Conservation (phyloP, 2,888 invertebrate genomes). For the Polylopha cassiicola region DNA sequence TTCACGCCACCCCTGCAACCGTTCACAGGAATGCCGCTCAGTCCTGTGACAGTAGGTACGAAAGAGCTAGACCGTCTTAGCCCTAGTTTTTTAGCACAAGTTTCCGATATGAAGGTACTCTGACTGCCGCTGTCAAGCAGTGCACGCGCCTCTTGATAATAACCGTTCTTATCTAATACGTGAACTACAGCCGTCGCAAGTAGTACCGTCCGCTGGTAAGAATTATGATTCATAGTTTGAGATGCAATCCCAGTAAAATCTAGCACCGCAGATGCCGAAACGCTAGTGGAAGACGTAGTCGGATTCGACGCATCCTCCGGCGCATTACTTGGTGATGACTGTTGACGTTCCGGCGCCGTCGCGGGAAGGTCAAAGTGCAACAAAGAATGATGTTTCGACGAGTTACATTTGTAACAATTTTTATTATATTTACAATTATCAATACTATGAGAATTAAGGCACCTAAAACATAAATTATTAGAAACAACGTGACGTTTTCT, state of each 20-base stretch:
- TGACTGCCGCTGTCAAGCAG: conserved; percentile 2
- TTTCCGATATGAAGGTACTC: neutral
- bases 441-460: neutral
- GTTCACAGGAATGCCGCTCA: neutral
- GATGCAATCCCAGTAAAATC: neutral
- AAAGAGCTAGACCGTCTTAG: neutral
- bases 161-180: neutral
- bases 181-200: neutral
- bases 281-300: neutral
- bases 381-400: neutral
- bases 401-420: neutral
- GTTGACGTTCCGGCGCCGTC: neutral
- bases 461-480: neutral
- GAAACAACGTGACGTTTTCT: neutral
- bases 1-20: neutral
- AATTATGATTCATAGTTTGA: neutral
- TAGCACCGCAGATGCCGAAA: neutral
- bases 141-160: neutral
- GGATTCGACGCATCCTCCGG: neutral
- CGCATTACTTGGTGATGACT: neutral
- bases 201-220: neutral
- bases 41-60: conserved; percentile 1
- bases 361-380: neutral
- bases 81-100: neutral
- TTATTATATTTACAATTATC: neutral